phyloP scores from a whole-genome alignment of 2,113 vertebrate species.

The Perccottus glenii region DNA sequence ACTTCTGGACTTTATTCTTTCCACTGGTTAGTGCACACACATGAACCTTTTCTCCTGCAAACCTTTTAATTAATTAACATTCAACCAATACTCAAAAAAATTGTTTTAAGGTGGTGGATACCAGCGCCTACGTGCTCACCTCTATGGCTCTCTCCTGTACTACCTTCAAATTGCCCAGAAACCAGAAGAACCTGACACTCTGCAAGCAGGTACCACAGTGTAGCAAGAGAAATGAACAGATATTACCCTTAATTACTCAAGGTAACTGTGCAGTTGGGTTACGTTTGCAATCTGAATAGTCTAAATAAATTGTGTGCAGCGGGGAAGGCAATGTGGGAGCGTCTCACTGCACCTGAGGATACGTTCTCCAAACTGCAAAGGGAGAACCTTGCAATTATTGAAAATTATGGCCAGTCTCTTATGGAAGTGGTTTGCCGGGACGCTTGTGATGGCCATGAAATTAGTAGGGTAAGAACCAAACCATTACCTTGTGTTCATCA shows the following conservation, averaged over 20 bases:
- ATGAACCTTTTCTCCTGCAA: no score
- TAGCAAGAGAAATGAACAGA: neutral
- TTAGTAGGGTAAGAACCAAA: constrained; percentile 85
- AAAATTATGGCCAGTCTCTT: constrained; percentile 92
- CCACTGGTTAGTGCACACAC: constrained; percentile 83
- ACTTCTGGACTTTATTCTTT: constrained; percentile 95
- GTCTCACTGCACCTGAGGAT: constrained; percentile 95
- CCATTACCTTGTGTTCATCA: neutral
- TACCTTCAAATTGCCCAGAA: constrained; percentile 97
- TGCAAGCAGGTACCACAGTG: constrained; percentile 87
- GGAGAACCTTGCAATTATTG: constrained; percentile 93
- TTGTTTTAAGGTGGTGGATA: constrained; percentile 88
- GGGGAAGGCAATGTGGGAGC: constrained; percentile 94
- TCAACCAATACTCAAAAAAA: no score
- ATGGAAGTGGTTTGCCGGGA: constrained; percentile 98
- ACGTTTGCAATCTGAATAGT: neutral
- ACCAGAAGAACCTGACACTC: constrained; percentile 94
- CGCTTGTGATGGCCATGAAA: constrained; percentile 96
- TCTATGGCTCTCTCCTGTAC: constrained; percentile 95
- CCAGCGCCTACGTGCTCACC: constrained; percentile 92
- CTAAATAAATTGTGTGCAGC: constrained; percentile 61
- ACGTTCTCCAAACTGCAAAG: constrained; percentile 93
- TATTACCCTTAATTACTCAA: no score
- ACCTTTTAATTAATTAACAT: no score
- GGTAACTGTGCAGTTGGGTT: neutral